Percentiles rank a stretch among this genome's conserved stretches.
Evolutionary conservation across 1,140 invertebrate genomes (phyloP).

Genomic region (Eubasilissa regina): DNA sequence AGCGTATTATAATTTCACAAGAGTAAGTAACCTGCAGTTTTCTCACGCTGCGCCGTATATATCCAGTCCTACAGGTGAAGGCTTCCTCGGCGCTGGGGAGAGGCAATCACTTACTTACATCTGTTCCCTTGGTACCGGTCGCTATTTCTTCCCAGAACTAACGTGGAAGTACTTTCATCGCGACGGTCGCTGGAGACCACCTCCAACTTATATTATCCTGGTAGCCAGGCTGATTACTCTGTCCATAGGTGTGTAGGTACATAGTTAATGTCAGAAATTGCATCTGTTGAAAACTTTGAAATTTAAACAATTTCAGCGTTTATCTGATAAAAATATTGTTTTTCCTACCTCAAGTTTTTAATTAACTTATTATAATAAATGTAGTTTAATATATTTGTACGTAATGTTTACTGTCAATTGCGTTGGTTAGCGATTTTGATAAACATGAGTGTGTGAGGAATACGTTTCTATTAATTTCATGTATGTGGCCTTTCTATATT

Average conservation of each 20-base stretch:
- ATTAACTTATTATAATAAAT: too few relatives aligned
- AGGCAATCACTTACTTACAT: constrained; percentile 59
- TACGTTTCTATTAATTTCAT: too few relatives aligned
- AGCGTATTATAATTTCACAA: constrained; percentile 31
- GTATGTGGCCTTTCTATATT: too few relatives aligned
- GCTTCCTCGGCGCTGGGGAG: constrained; percentile 34
- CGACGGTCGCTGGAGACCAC: constrained; percentile 26
- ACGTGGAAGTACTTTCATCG: constrained; percentile 15
- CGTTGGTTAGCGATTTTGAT: too few relatives aligned
- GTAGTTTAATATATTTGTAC: too few relatives aligned
- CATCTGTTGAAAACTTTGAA: not conserved
- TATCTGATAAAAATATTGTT: too few relatives aligned
- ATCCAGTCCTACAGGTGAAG: constrained; percentile 23
- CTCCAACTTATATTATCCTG: constrained; percentile 10
- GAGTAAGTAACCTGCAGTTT: constrained; percentile 41
- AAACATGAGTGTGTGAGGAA: too few relatives aligned
- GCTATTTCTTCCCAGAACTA: constrained; percentile 53
- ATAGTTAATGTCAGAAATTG: constrained; percentile 7
- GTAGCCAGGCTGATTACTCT: constrained; percentile 10
- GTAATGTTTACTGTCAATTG: too few relatives aligned
- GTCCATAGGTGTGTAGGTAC: not conserved
- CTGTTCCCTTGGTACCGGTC: constrained; percentile 51
- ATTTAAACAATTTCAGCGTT: too few relatives aligned
- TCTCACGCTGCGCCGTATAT: constrained; percentile 17
- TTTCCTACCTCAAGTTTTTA: too few relatives aligned